phyloP scores from a whole-genome alignment of 2,113 vertebrate species.

The Hepsetus odoe region DNA sequence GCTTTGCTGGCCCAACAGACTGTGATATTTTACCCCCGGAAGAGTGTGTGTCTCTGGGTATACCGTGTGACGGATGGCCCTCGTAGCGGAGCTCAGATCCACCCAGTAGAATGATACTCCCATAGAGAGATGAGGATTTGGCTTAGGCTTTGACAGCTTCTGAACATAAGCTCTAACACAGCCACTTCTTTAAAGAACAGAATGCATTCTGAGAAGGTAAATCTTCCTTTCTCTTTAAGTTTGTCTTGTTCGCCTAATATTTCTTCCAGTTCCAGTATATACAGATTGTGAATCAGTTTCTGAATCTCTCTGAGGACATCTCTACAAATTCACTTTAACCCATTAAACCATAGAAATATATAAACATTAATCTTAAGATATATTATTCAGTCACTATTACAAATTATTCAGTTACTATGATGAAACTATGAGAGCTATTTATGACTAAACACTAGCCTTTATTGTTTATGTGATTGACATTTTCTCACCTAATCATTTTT shows the following conservation, averaged over 20 bases:
- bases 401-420: background rate
- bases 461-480: background rate
- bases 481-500: background rate
- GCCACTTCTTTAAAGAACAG: background rate
- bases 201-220: background rate
- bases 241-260: background rate
- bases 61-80: slow-evolving; percentile 38
- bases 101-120: slow-evolving; percentile 31
- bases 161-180: background rate
- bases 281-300: background rate
- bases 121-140: slow-evolving; percentile 18
- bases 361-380: too few relatives aligned
- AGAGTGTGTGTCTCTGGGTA: slow-evolving; percentile 31
- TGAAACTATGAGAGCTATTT: background rate
- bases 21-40: slow-evolving; percentile 45
- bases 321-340: background rate
- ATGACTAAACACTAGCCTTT: background rate
- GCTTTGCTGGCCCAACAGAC: slow-evolving; percentile 3
- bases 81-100: slow-evolving; percentile 22
- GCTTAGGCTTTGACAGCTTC: background rate
- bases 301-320: background rate
- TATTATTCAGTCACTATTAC: background rate
- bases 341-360: background rate
- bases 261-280: background rate
- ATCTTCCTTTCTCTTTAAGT: background rate